Percentiles rank a stretch among this genome's conserved stretches.
These are phyloP conservation scores for Petrophora chlorosata DNA, from an alignment of 2,888 invertebrate species.

Conservation along the genomic window DNA sequence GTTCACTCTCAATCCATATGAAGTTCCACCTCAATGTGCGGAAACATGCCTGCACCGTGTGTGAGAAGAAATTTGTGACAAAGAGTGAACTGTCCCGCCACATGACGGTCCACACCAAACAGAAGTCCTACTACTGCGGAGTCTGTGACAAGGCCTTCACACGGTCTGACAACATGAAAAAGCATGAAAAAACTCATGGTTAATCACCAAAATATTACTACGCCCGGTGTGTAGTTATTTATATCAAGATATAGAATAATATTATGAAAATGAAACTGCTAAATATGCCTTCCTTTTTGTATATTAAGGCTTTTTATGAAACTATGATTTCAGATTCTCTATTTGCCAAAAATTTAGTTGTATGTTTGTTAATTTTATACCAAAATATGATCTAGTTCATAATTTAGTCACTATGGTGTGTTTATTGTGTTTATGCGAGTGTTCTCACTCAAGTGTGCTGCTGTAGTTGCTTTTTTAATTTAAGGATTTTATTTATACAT, in stretches of 20 bases:
- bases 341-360: constrained; percentile 82
- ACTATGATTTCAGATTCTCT: constrained; percentile 75
- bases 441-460: constrained; percentile 73
- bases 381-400: constrained; percentile 81
- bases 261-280: constrained; percentile 31
- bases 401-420: constrained; percentile 82
- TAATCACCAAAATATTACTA: constrained; percentile 43
- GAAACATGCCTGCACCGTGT: constrained; percentile 80
- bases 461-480: constrained; percentile 75
- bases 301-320: constrained; percentile 52
- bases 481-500: constrained; percentile 50
- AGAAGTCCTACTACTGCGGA: constrained; percentile 81
- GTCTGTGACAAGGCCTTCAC: constrained; percentile 82
- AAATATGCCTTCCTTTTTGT: constrained; percentile 32
- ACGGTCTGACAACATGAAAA: constrained; percentile 82
- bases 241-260: constrained; percentile 38
- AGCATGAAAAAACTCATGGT: constrained; percentile 82
- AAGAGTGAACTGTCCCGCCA: constrained; percentile 82
- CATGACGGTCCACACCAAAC: constrained; percentile 82
- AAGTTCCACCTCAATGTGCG: constrained; percentile 81
- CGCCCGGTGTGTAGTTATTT: constrained; percentile 37
- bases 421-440: constrained; percentile 76
- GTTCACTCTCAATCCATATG: constrained; percentile 81
- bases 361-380: constrained; percentile 75
- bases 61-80: constrained; percentile 82